These are phyloP conservation scores for Notothenia coriiceps DNA, from an alignment of 2,113 vertebrate species.

Conservation along the genomic window DNA sequence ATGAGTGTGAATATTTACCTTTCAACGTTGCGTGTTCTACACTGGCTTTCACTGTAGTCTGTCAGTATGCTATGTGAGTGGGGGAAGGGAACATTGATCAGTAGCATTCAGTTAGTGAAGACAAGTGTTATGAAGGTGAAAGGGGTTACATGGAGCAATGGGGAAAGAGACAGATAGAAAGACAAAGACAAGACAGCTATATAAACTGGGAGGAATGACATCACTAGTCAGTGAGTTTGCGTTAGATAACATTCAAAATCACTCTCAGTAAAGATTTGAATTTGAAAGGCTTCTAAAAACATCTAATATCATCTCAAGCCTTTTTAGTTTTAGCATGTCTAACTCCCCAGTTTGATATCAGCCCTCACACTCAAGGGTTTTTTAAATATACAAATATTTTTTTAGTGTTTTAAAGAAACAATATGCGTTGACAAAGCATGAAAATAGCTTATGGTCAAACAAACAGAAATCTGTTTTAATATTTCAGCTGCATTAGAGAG, in stretches of 20 bases:
- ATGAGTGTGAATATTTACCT: conserved; percentile 9
- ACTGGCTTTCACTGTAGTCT: conserved; percentile 85
- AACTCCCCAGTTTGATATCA: conserved; percentile 60
- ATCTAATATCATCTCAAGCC: not conserved
- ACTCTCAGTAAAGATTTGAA: conserved; percentile 4
- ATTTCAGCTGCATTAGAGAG: conserved; percentile 16
- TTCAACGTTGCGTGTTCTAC: conserved; percentile 53
- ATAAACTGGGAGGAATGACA: conserved; percentile 66
- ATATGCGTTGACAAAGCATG: conserved; percentile 29
- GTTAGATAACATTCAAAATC: conserved; percentile 12
- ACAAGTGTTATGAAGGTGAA: conserved; percentile 59
- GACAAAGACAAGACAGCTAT: conserved; percentile 55
- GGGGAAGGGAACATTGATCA: conserved; percentile 73
- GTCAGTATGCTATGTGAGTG: conserved; percentile 83
- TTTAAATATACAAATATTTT: conserved; percentile 28
- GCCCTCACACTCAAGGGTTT: conserved; percentile 19
- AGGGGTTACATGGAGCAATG: conserved; percentile 63
- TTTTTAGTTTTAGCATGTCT: conserved; percentile 23
- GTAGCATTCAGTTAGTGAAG: conserved; percentile 71
- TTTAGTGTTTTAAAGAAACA: conserved; percentile 38
- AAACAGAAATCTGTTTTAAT: conserved; percentile 14
- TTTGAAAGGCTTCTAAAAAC: conserved; percentile 9
- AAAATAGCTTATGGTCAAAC: conserved; percentile 1
- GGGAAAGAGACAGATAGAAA: conserved; percentile 47
- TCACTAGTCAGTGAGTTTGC: conserved; percentile 13